Base-by-base conservation (phyloP, 2,888 invertebrate species). In the Rotaria sp. region DNA sequence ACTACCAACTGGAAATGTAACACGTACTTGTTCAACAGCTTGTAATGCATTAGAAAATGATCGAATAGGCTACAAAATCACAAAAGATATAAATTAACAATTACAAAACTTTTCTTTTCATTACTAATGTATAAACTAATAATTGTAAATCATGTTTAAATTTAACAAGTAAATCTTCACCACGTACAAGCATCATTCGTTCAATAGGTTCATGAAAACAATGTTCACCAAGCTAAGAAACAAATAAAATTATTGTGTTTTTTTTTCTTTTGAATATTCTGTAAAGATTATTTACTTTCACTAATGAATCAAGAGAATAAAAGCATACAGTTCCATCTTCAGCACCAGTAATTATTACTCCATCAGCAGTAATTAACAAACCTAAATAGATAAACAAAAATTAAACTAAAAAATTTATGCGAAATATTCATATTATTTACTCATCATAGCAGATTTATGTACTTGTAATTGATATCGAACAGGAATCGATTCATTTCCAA, bases 1-100 rank as follows among this genome's bases (percentile, higher is more conserved):
- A n/a, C 80, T 80, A 26, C 80, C 80, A 45, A 80, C 80, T 0
- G 80, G 80, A 45, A 80, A 80, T 80, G 80, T 80, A 26, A 80
- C 10, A 45, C 80, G 80, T 8, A 80, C 3, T 45, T 80, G 41
- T 26, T 80, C 80, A n/a, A 80, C n/a, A 3, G 41, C 0, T 26
- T 80, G 45, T 45, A 45, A 24, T 26, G 80, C n/a, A n/a, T 5
- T 21, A 26, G 80, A 80, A 45, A 80, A 80, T 24, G n/a, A 45
- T 26, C 80, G 80, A 45, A 80, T 41, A 15, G 80, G 80, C 80
- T 80, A 80, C n/a, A 35, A 45, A 80, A 41, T 15, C 1, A 45
- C 1, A 21, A 30, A 41, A 30, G n/a, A n/a, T n/a, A n/a, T n/a
- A 13, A 38, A 21, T 80, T 2, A 41, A 13, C 11, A 26, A 67